Evolutionary conservation across 2,797 vertebrate species (phyloP), one percentile per base, ranked within the genome.

Genomic region (Holocentrus rufus): DNA sequence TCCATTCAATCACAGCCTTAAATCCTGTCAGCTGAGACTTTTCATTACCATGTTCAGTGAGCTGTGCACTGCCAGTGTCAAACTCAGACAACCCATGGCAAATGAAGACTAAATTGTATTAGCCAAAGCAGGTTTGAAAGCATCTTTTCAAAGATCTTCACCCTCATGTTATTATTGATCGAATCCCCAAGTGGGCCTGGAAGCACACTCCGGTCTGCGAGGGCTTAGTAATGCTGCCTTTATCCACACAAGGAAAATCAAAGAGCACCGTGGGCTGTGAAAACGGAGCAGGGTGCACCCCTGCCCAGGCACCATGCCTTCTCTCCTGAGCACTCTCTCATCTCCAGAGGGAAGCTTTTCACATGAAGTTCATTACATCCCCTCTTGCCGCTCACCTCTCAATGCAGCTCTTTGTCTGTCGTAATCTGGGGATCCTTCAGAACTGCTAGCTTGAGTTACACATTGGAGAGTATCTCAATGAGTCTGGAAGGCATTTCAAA

Each of bases 401-500:
- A 94, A 94, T 92, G 91, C 85, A 0, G 25, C 80, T 84, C 93
- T 94, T 94, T 95, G 94, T 94, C 87, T 50, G 34, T 56, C n/a
- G 71, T 90, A 90, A 91, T 93, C 92, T 93, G 66, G 68, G 83
- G 82, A 91, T 93, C 91, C 90, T 76, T 91, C 91, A 84, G 90
- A 91, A 91, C 80, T 70, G 80, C 88, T 83, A 89, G 93, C 89
- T 95, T 89, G 84, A 85, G 88, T 94, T 94, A 92, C 94, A 93
- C 85, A 71, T 90, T 80, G 79, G 89, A 86, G 90, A 86, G 89
- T 88, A 93, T 90, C 92, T 91, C 90, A 87, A 90, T 85, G 86
- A 89, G 88, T 85, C 89, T 91, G 91, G 92, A 91, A 87, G 44
- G 82, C 74, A 90, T 92, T 93, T 94, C 93, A 93, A 94, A 94